A percentile compares a stretch with the other conserved stretches of the same genome.
phyloP scores from a whole-genome alignment of 1,140 invertebrate species.

The Solenopsis invicta region DNA sequence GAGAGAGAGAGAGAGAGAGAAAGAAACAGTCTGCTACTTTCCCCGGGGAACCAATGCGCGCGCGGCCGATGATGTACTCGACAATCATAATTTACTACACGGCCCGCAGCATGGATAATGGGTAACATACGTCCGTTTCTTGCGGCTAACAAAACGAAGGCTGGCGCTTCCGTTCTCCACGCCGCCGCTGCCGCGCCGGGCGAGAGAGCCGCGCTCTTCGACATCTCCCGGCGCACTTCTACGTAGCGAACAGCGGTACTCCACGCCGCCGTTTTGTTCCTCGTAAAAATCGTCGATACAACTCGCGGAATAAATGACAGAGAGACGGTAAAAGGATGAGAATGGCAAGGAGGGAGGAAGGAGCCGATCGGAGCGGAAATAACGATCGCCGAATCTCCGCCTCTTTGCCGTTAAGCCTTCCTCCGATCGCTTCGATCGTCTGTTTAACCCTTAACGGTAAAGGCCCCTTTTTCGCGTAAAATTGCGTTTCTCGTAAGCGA shows the following conservation, averaged over 20 bases:
- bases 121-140: slow-evolving; percentile 62
- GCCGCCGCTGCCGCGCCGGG: background rate
- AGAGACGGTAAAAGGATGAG: background rate
- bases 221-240: slow-evolving; percentile 30
- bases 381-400: slow-evolving; percentile 50
- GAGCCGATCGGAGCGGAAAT: slow-evolving; percentile 44
- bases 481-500: slow-evolving; percentile 26
- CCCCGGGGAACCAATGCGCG: slow-evolving; percentile 52
- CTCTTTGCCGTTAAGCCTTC: slow-evolving; percentile 42
- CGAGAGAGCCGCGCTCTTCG: slow-evolving; percentile 29
- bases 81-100: slow-evolving; percentile 72
- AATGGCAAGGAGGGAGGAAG: background rate
- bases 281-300: slow-evolving; percentile 38
- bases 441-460: slow-evolving; percentile 40
- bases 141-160: slow-evolving; percentile 64
- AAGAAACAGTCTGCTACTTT: slow-evolving; percentile 37
- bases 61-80: slow-evolving; percentile 69
- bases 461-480: slow-evolving; percentile 19
- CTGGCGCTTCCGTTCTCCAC: slow-evolving; percentile 49
- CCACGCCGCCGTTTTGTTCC: background rate
- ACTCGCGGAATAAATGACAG: slow-evolving; percentile 4
- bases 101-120: slow-evolving; percentile 64
- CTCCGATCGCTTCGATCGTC: background rate
- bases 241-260: slow-evolving; percentile 31
- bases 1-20: background rate